These are phyloP conservation scores for Euthynnus affinis DNA, from an alignment of 2,797 vertebrate genomes.

Conservation along the genomic window DNA sequence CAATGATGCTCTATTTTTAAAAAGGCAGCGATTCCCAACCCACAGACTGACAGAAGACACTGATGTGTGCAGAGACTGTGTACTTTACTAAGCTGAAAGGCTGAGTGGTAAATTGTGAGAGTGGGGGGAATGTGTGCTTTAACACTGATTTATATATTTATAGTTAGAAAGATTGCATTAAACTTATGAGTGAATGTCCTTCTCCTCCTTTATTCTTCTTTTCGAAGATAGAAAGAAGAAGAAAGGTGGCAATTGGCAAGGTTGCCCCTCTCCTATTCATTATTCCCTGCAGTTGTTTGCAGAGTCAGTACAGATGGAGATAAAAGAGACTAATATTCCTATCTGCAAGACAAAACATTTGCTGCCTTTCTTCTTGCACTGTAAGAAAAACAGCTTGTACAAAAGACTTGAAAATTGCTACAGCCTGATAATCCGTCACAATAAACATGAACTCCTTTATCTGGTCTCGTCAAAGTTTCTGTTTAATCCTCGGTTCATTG, in stretches of 20 bases:
- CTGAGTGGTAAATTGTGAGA: slow-evolving; percentile 28
- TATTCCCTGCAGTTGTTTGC: slow-evolving; percentile 38
- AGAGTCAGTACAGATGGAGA: slow-evolving; percentile 40
- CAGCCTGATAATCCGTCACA: slow-evolving; percentile 47
- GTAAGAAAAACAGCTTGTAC: slow-evolving; percentile 26
- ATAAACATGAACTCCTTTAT: slow-evolving; percentile 51
- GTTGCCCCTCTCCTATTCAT: slow-evolving; percentile 10
- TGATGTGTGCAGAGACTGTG: slow-evolving; percentile 28
- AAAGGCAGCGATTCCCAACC: slow-evolving; percentile 51
- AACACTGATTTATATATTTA: slow-evolving; percentile 18
- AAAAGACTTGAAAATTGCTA: slow-evolving; percentile 14
- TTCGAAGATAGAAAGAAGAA: too few species aligned
- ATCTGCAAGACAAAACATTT: slow-evolving; percentile 46
- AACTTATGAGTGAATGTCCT: neutral
- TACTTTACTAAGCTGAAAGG: slow-evolving; percentile 33
- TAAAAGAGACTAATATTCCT: slow-evolving; percentile 35
- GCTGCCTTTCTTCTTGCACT: slow-evolving; percentile 12
- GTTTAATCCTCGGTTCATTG: slow-evolving; percentile 33
- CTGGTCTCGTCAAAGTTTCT: slow-evolving; percentile 37
- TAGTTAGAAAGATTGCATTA: slow-evolving; percentile 16
- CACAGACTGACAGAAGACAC: slow-evolving; percentile 41
- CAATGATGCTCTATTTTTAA: slow-evolving; percentile 72
- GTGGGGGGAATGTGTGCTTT: slow-evolving; percentile 6
- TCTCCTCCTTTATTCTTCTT: neutral
- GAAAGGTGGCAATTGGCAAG: neutral